Base-by-base conservation (phyloP, 2,797 vertebrate species). In the Nothura maculosa region DNA sequence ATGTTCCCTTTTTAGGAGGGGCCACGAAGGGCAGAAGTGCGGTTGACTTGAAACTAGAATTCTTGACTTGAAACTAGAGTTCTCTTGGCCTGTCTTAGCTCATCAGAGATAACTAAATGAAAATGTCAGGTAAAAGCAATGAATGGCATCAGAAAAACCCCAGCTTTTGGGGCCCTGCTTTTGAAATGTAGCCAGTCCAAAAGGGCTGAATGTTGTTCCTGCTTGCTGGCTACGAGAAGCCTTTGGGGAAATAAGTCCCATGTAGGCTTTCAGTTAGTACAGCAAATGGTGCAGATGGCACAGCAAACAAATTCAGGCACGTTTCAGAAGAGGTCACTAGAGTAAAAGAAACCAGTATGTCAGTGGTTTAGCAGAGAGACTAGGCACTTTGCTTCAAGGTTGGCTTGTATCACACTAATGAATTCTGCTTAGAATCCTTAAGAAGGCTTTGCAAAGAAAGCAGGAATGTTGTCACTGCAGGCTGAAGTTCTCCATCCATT, bases 301-400 rank as follows among this genome's bases (percentile, higher is more conserved):
- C 70, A 91, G 22, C 17, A 50, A 81, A 85, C 45, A 58, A 63
- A 85, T 95, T 30, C 91, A 95, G 54, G 25, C 45, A 28, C 47
- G 2, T 94, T 93, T 96, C 96, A 96, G 89, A 93, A 96, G 93
- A 72, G 74, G 92, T 95, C 84, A 94, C 70, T 60, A 96, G 80
- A 96, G 67, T 84, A 86, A 96, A 95, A 79, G 81, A 82, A 89
- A 86, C 95, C 42, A 45, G 27, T 22, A 1, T 40, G 30, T 25
- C 87, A n/a, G 1, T 60, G 73, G n/a, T 20, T 76, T 60, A 62
- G n/a, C 45, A 48, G 28, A 89, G 40, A 28, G 32, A 2, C 6
- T 27, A 8, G 25, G 32, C 64, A 70, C 67, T 50, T 38, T 27
- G 60, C 73, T 64, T 57, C 63, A 30, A 52, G 52, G 18, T 40